phyloP scores from a whole-genome alignment of 2,113 vertebrate species.

The Oceanodroma tethys region DNA sequence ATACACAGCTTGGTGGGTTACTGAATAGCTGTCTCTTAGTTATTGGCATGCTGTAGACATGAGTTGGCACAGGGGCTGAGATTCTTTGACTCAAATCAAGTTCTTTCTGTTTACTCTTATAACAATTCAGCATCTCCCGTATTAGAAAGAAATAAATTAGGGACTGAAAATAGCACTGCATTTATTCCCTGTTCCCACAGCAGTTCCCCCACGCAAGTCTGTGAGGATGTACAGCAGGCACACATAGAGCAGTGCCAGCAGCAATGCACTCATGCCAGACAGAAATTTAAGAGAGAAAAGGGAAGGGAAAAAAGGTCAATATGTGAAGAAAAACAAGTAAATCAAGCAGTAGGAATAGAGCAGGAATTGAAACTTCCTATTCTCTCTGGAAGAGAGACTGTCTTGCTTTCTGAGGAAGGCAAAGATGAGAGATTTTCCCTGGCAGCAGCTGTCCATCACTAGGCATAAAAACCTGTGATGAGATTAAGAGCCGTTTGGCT shows the following conservation, averaged over 20 bases:
- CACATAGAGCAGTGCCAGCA: not conserved
- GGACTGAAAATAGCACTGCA: not conserved
- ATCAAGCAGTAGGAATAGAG: not conserved
- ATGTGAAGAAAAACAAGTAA: not conserved
- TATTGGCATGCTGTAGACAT: not conserved
- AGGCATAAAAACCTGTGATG: not conserved
- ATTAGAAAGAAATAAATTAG: not conserved
- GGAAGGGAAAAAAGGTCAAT: not conserved
- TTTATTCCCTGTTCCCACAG: not conserved
- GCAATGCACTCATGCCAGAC: not conserved
- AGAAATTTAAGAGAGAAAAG: not conserved
- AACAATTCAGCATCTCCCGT: not conserved
- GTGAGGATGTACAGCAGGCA: not conserved
- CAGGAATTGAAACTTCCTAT: not conserved
- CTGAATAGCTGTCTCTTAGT: not conserved
- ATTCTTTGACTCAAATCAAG: not conserved
- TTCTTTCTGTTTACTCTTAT: not conserved
- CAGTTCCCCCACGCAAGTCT: not conserved
- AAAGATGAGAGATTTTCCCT: not conserved
- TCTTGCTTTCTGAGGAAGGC: not conserved
- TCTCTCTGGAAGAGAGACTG: not conserved
- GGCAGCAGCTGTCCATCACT: not conserved
- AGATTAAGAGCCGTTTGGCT: not conserved
- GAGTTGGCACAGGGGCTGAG: not conserved
- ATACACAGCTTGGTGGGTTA: not conserved